These are phyloP conservation scores for Leptinotarsa undecemlineata DNA, from an alignment of 1,140 invertebrate genomes.

Conservation along the genomic window DNA sequence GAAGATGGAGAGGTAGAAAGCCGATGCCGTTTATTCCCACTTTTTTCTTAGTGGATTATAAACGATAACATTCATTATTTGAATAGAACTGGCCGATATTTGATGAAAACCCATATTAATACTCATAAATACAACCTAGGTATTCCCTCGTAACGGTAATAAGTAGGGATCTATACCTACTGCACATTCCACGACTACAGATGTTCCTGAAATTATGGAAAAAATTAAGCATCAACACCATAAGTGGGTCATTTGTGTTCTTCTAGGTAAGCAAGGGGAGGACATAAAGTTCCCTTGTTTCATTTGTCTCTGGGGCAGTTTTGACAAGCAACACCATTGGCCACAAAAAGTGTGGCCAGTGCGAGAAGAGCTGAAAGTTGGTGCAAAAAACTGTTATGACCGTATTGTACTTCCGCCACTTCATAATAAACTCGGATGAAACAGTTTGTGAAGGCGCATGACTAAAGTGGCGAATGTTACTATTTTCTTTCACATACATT, in stretches of 20 bases:
- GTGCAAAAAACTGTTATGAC: neutral
- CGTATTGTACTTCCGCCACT: conserved; percentile 48
- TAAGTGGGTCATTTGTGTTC: conserved; percentile 17
- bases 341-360: no score
- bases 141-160: conserved; percentile 53
- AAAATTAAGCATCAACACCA: conserved; percentile 31
- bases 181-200: conserved; percentile 44
- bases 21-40: no score
- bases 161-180: conserved; percentile 47
- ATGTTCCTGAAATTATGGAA: conserved; percentile 35
- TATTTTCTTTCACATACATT: conserved; percentile 22
- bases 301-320: conserved; percentile 49
- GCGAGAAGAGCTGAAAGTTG: no score
- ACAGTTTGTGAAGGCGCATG: conserved; percentile 30
- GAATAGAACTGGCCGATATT: no score
- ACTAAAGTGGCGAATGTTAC: conserved; percentile 23
- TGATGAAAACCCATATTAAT: no score
- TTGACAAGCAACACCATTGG: conserved; percentile 32
- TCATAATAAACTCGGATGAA: conserved; percentile 48
- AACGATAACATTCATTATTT: no score
- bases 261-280: conserved; percentile 22
- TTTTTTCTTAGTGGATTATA: no score
- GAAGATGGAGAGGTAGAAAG: no score
- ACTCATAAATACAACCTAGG: neutral
- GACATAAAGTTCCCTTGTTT: conserved; percentile 26